Evolutionary conservation across 1,140 invertebrate genomes (phyloP).

Genomic region (Aethina tumida): DNA sequence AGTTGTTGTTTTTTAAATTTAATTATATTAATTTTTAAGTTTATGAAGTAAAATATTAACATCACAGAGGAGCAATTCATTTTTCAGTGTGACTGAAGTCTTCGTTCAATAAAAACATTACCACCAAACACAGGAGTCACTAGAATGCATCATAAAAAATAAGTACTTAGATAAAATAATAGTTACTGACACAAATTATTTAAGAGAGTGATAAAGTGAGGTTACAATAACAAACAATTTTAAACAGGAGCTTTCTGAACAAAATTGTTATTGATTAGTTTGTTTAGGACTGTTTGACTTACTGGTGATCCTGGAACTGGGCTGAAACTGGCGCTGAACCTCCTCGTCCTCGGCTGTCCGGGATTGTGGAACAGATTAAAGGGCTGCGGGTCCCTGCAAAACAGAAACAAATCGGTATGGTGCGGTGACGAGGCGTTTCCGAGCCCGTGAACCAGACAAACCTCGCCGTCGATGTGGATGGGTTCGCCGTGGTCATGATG

Average conservation of each 20-base stretch:
- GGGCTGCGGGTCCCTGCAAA: conserved; percentile 32
- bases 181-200: no score
- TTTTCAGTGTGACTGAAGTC: no score
- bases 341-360: conserved; percentile 53
- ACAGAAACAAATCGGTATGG: neutral
- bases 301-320: conserved; percentile 46
- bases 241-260: conserved; percentile 13
- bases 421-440: neutral
- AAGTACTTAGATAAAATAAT: no score
- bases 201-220: no score
- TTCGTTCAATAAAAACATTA: no score
- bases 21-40: no score
- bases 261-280: conserved; percentile 5
- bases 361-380: conserved; percentile 45
- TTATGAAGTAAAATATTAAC: no score
- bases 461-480: conserved; percentile 40
- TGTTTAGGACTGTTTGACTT: conserved; percentile 26
- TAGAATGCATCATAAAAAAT: no score
- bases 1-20: no score
- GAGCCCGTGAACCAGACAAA: conserved; percentile 17
- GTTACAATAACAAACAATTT: no score
- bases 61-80: no score
- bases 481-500: conserved; percentile 36
- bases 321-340: conserved; percentile 79
- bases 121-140: no score